Evolutionary conservation across 2,888 invertebrate genomes (phyloP).

Genomic region (Asteroscopus sphinx): DNA sequence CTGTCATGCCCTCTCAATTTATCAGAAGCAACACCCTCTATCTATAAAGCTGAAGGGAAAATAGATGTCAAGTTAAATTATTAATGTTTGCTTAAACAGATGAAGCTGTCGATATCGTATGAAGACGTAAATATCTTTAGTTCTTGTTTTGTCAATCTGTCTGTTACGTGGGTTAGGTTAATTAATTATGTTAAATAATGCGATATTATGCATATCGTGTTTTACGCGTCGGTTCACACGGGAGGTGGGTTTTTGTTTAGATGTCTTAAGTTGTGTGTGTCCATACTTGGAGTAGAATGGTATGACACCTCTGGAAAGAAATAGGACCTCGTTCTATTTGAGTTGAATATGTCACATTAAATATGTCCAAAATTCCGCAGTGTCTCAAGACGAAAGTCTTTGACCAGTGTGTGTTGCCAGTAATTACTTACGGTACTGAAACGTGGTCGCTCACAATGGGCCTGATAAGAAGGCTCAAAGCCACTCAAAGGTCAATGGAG

Average conservation of each 20-base stretch:
- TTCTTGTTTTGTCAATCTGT: constrained; percentile 87
- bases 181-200: constrained; percentile 88
- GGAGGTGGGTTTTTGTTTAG: constrained; percentile 44
- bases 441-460: no score
- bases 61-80: constrained; percentile 82
- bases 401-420: no score
- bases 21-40: constrained; percentile 63
- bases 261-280: constrained; percentile 1
- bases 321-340: no score
- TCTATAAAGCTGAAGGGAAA: constrained; percentile 77
- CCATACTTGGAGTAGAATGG: not conserved
- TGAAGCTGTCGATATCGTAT: constrained; percentile 83
- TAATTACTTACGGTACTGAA: no score
- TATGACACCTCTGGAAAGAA: not conserved
- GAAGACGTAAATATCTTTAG: constrained; percentile 77
- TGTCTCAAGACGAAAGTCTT: no score
- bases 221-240: constrained; percentile 75
- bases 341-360: no score
- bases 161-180: constrained; percentile 66
- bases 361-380: no score
- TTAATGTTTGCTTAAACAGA: constrained; percentile 84
- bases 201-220: constrained; percentile 87
- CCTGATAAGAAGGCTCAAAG: no score
- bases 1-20: not conserved
- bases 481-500: no score